phyloP scores from a whole-genome alignment of 2,797 vertebrate genomes.

The Psittacula derbiana region DNA sequence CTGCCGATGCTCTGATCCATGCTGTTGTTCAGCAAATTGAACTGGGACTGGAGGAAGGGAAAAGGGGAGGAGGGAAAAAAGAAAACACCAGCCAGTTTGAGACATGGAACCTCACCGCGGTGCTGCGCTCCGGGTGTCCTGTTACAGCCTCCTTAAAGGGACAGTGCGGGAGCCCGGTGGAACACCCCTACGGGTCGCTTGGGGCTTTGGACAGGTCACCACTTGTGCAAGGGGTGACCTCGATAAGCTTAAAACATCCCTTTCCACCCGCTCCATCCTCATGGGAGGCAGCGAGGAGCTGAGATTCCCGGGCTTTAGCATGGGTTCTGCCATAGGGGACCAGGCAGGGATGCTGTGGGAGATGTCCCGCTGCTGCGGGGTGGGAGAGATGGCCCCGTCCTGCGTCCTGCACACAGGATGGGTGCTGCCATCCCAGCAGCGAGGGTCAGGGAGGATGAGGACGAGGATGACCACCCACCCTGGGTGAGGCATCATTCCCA shows the following conservation, averaged over 20 bases:
- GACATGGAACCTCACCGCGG: constrained; percentile 60
- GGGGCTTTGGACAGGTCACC: constrained; percentile 64
- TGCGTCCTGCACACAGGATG: neutral
- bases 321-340: neutral
- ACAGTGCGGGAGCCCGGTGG: constrained; percentile 33
- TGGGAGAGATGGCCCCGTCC: neutral
- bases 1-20: constrained; percentile 96
- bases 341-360: neutral
- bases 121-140: constrained; percentile 74
- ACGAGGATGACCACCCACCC: too few relatives aligned
- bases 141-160: constrained; percentile 84
- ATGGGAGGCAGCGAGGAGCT: neutral
- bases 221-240: constrained; percentile 44
- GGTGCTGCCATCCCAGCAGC: neutral
- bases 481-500: neutral
- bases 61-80: constrained; percentile 76
- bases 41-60: constrained; percentile 90
- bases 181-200: neutral
- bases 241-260: neutral
- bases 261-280: neutral
- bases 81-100: constrained; percentile 73
- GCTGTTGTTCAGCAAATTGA: constrained; percentile 97
- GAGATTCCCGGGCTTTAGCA: neutral
- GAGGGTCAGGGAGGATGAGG: neutral
- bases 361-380: rapidly evolving